Conservation (phyloP, 2,797 vertebrate species). For the Acanthornis magna region DNA sequence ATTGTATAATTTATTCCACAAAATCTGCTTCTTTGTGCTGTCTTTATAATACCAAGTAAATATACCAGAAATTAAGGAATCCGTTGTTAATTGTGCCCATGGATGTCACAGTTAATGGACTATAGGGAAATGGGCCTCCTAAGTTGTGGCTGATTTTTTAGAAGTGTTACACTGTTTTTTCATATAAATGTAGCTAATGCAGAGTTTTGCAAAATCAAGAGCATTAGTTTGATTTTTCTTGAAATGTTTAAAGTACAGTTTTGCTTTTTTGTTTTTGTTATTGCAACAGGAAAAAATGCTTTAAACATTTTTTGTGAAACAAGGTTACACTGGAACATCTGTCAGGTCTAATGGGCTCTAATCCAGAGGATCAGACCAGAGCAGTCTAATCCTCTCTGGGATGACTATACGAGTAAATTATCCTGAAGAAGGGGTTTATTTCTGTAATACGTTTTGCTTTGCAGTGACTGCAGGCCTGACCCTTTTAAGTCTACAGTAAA, state of each 20-base stretch:
- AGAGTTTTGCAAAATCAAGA: not conserved
- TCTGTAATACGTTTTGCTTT: not conserved
- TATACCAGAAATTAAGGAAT: not conserved
- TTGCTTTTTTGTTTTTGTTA: not conserved
- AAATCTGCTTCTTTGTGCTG: not conserved
- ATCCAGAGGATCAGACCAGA: conserved; percentile 5
- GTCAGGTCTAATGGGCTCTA: not conserved
- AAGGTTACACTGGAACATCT: not conserved
- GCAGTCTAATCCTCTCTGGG: not conserved
- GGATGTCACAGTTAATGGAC: not conserved
- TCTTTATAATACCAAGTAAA: not conserved
- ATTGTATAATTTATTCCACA: not conserved
- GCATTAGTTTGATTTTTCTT: not conserved
- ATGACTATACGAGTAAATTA: conserved; percentile 21
- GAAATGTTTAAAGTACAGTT: not conserved
- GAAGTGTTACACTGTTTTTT: not conserved
- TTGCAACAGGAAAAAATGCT: not conserved
- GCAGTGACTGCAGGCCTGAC: not conserved
- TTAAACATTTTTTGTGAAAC: not conserved
- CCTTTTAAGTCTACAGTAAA: conserved; percentile 9
- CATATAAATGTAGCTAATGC: not conserved
- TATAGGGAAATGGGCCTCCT: not conserved
- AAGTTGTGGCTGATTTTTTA: not conserved
- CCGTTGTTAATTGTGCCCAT: not conserved
- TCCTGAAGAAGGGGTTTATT: not conserved